Conservation (phyloP, 2,888 invertebrate species). For the Mycalesis mineus region DNA sequence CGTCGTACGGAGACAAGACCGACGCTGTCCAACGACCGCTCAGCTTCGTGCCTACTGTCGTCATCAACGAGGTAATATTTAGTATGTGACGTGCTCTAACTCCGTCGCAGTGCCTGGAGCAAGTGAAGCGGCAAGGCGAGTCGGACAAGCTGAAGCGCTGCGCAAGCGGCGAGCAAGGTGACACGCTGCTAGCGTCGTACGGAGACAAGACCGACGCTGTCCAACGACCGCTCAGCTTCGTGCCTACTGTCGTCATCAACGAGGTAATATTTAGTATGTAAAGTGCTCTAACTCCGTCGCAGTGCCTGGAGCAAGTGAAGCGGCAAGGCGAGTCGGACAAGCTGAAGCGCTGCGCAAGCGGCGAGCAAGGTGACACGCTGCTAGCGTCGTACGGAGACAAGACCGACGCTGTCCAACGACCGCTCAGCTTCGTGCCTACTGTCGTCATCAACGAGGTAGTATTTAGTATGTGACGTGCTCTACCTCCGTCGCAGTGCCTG, state of each 20-base stretch:
- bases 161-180: constrained; percentile 52
- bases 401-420: constrained; percentile 73
- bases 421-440: constrained; percentile 81
- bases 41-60: constrained; percentile 81
- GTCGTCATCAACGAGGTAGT: constrained; percentile 81
- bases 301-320: constrained; percentile 60
- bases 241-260: constrained; percentile 83
- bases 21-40: constrained; percentile 75
- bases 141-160: constrained; percentile 50
- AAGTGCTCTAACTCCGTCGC: constrained; percentile 18
- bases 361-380: constrained; percentile 53
- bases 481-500: not conserved
- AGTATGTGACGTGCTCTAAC: too few species aligned
- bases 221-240: constrained; percentile 77
- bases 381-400: constrained; percentile 76
- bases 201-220: constrained; percentile 78
- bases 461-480: not conserved
- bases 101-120: constrained; percentile 55
- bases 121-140: constrained; percentile 41
- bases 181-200: constrained; percentile 61
- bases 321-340: constrained; percentile 41
- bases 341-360: constrained; percentile 53
- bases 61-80: constrained; percentile 82
- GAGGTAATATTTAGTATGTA: constrained; percentile 70
- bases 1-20: constrained; percentile 77